Conservation (phyloP, 2,797 vertebrate species). For the Poeciliopsis infans region DNA sequence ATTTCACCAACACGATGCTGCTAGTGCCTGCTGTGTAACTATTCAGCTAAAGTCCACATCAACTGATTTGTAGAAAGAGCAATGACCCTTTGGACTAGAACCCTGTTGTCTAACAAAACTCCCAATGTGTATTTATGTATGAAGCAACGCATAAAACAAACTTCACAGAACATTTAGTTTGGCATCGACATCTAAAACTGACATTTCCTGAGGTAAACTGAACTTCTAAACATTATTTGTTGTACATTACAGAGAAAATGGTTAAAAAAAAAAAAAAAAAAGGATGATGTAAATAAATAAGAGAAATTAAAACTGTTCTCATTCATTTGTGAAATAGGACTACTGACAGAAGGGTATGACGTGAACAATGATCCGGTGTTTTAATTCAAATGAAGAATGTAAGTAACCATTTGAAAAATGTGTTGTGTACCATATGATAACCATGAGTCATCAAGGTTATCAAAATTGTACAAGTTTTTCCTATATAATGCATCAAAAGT, state of each 20-base stretch:
- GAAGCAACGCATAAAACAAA: conserved; percentile 3
- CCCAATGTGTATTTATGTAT: conserved; percentile 24
- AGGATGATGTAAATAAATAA: neutral
- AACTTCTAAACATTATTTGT: conserved; percentile 9
- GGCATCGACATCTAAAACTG: neutral
- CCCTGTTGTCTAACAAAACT: conserved; percentile 12
- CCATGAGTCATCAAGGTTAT: neutral
- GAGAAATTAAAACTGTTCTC: neutral
- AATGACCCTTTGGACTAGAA: conserved; percentile 47
- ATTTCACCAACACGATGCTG: conserved; percentile 36
- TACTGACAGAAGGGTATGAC: neutral
- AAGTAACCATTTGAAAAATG: neutral
- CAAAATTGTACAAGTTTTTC: neutral
- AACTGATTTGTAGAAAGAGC: conserved; percentile 22
- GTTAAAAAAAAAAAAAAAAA: neutral
- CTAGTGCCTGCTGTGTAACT: conserved; percentile 20
- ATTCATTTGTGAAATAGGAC: conserved; percentile 18
- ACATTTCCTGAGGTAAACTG: neutral
- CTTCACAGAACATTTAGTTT: conserved; percentile 21
- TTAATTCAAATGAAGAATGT: neutral
- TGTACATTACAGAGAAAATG: neutral
- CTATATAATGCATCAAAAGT: neutral
- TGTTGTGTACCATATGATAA: neutral
- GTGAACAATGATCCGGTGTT: neutral
- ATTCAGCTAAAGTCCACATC: conserved; percentile 48